Evolutionary conservation across 2,888 invertebrate genomes (phyloP).

Genomic region (Gastracanthus pulcherrimus): DNA sequence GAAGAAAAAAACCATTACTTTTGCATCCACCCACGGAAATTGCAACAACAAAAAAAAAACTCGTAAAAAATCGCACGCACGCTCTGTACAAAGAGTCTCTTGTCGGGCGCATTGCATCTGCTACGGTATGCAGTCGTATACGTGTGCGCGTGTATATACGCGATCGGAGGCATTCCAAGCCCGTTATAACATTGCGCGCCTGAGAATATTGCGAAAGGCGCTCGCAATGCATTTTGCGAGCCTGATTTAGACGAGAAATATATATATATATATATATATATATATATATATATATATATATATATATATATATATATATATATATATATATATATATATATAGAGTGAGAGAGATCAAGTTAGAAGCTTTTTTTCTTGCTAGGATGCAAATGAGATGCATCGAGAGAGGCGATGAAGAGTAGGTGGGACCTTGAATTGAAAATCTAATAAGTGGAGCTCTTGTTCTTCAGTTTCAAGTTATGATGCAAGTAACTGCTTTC

Average conservation of each 20-base stretch:
- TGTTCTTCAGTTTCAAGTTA: too few species aligned
- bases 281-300: background rate
- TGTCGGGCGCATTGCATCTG: background rate
- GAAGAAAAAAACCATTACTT: too few species aligned
- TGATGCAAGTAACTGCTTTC: too few species aligned
- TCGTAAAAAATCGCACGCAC: background rate
- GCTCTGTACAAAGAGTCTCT: background rate
- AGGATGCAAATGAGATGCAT: constrained; percentile 20
- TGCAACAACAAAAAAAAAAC: background rate
- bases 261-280: background rate
- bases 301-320: too few species aligned
- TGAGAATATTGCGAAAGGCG: constrained; percentile 44
- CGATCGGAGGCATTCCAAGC: constrained; percentile 48
- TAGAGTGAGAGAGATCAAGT: too few species aligned
- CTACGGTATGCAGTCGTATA: too few species aligned
- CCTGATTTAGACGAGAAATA: constrained; percentile 17
- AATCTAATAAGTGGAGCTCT: constrained; percentile 1
- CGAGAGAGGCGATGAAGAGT: background rate
- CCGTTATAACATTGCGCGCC: constrained; percentile 50
- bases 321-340: too few species aligned
- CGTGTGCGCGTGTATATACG: background rate
- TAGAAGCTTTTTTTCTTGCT: too few species aligned
- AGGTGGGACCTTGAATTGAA: constrained; percentile 26
- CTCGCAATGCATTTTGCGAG: constrained; percentile 21
- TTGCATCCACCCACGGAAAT: background rate